These are phyloP conservation scores for Zonitis immaculata DNA, from an alignment of 2,888 invertebrate genomes.

Conservation along the genomic window DNA sequence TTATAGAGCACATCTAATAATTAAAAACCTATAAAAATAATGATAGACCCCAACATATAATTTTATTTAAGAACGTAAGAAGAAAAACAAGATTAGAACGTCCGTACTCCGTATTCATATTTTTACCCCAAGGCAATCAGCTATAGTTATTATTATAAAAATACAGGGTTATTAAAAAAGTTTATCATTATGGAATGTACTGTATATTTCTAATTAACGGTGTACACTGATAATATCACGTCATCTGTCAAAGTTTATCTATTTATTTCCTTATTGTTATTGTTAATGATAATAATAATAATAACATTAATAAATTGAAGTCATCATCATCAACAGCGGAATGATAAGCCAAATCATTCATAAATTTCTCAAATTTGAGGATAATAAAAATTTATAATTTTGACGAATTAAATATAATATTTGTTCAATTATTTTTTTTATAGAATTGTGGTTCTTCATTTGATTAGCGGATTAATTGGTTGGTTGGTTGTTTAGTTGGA, in stretches of 20 bases:
- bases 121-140: conserved; percentile 10
- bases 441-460: too few relatives aligned
- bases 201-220: not conserved
- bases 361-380: not conserved
- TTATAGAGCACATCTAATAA: not conserved
- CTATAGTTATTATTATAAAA: conserved; percentile 2
- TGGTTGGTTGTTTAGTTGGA: too few relatives aligned
- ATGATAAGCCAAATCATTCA: not conserved
- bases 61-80: conserved; percentile 8
- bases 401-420: too few relatives aligned
- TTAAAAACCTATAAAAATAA: conserved; percentile 8
- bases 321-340: not conserved
- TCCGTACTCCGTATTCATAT: conserved; percentile 4
- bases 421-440: too few relatives aligned
- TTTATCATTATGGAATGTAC: too few relatives aligned
- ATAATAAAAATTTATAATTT: too few relatives aligned
- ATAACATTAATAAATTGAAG: too few relatives aligned
- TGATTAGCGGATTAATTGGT: too few relatives aligned
- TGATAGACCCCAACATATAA: not conserved
- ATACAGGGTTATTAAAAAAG: not conserved
- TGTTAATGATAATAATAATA: too few relatives aligned
- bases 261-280: conserved; percentile 4
- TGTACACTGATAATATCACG: conserved; percentile 5
- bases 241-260: conserved; percentile 14
- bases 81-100: conserved; percentile 13